phyloP scores from a whole-genome alignment of 2,797 vertebrate genomes.

The Naso thynnoides region DNA sequence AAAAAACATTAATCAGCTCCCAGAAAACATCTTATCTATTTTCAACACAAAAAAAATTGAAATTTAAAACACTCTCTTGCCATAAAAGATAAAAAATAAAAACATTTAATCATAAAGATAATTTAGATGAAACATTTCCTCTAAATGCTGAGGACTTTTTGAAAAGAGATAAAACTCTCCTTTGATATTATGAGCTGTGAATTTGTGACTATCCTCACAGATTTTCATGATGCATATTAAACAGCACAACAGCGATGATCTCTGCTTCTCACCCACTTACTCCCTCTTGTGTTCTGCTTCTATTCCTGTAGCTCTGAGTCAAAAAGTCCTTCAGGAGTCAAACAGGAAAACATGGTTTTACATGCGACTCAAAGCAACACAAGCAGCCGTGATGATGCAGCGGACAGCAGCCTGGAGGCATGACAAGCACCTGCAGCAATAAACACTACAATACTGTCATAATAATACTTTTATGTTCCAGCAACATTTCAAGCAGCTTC shows the following conservation, averaged over 20 bases:
- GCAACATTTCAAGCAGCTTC: slow-evolving; percentile 15
- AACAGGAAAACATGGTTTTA: slow-evolving; percentile 34
- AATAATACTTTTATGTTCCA: not conserved
- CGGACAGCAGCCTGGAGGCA: slow-evolving; percentile 1
- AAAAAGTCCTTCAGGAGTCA: slow-evolving; percentile 60
- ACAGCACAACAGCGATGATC: slow-evolving; percentile 63
- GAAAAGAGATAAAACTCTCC: slow-evolving; percentile 18
- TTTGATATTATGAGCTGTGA: slow-evolving; percentile 54
- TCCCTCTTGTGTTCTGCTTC: slow-evolving; percentile 75
- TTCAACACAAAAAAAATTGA: not conserved
- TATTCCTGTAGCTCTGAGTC: slow-evolving; percentile 75
- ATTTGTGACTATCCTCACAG: slow-evolving; percentile 61
- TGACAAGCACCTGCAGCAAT: slow-evolving; percentile 17
- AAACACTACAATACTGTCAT: not conserved
- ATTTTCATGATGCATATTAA: slow-evolving; percentile 74
- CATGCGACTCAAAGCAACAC: not conserved
- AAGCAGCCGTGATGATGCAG: slow-evolving; percentile 13
- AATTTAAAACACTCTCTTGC: not conserved
- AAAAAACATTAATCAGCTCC: too few relatives aligned
- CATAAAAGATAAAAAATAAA: not conserved
- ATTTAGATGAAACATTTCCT: slow-evolving; percentile 41
- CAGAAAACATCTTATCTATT: not conserved
- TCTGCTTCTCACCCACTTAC: slow-evolving; percentile 77
- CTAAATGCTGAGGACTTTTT: slow-evolving; percentile 18
- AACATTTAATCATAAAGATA: slow-evolving; percentile 7